Evolutionary conservation across 2,113 vertebrate species (phyloP).

Genomic region (Pangasianodon gigas): DNA sequence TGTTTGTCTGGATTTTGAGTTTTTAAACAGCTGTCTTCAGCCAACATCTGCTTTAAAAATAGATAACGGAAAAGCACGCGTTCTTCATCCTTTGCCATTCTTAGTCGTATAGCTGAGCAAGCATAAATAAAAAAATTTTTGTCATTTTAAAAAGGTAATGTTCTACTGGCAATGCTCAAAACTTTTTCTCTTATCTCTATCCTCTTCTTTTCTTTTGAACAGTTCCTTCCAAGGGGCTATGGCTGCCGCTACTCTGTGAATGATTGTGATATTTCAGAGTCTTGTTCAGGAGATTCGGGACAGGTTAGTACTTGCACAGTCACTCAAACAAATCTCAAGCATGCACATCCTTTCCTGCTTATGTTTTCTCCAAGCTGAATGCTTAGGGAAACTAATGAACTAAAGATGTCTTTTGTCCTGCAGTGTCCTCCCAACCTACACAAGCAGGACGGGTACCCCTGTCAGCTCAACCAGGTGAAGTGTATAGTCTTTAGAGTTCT

Average conservation of each 20-base stretch:
- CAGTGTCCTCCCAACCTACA: slow-evolving; percentile 97
- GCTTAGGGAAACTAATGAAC: background rate
- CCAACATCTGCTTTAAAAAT: background rate
- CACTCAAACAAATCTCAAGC: background rate
- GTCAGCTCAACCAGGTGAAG: slow-evolving; percentile 90
- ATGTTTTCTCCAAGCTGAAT: background rate
- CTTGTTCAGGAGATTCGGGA: slow-evolving; percentile 94
- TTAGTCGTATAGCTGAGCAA: background rate
- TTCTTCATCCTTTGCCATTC: background rate
- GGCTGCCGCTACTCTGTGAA: slow-evolving; percentile 93
- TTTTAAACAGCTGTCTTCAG: background rate
- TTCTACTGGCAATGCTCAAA: background rate
- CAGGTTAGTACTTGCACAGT: slow-evolving; percentile 76
- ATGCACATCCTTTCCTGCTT: background rate
- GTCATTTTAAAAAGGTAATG: background rate
- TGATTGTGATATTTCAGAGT: slow-evolving; percentile 93
- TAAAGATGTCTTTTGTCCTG: slow-evolving; percentile 45
- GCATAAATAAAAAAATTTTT: slow-evolving; percentile 23
- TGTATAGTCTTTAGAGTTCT: background rate
- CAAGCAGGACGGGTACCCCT: slow-evolving; percentile 95
- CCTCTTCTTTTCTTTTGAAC: slow-evolving; percentile 74
- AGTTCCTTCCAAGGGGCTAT: slow-evolving; percentile 92
- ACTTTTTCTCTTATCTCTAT: background rate
- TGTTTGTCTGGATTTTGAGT: background rate
- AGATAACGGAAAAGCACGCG: background rate